Percentiles rank a stretch among this genome's conserved stretches.
Evolutionary conservation across 1,140 invertebrate species (phyloP).

Genomic region (Apolygus lucorum): DNA sequence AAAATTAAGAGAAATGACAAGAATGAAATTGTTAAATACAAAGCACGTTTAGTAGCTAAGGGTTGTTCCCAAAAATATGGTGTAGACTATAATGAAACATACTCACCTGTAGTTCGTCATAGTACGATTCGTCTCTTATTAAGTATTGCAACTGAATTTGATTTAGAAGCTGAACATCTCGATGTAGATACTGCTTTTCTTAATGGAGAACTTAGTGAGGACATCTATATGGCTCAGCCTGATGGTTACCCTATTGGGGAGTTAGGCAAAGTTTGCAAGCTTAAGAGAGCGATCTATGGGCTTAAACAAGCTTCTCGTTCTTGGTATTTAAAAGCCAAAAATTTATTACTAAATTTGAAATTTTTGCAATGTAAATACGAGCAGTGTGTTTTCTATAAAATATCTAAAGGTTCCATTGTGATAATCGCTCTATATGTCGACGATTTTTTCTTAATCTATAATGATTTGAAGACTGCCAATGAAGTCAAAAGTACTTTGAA

Average conservation of each 20-base stretch:
- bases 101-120: not conserved
- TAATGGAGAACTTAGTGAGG: not conserved
- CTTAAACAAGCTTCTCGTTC: not conserved
- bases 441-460: not conserved
- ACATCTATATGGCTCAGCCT: not conserved
- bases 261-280: not conserved
- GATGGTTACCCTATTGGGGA: not conserved
- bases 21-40: not conserved
- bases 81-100: no score
- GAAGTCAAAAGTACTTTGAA: not conserved
- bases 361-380: not conserved
- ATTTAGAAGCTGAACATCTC: not conserved
- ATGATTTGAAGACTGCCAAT: not conserved
- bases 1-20: not conserved
- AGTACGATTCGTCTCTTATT: not conserved
- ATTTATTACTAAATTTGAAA: not conserved
- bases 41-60: not conserved
- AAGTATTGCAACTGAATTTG: not conserved
- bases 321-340: not conserved
- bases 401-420: not conserved
- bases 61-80: no score
- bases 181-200: not conserved
- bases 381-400: not conserved
- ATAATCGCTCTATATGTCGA: not conserved
- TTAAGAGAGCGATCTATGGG: not conserved